Evolutionary conservation across 1,140 invertebrate genomes (phyloP).

Genomic region (Magallana gigas): DNA sequence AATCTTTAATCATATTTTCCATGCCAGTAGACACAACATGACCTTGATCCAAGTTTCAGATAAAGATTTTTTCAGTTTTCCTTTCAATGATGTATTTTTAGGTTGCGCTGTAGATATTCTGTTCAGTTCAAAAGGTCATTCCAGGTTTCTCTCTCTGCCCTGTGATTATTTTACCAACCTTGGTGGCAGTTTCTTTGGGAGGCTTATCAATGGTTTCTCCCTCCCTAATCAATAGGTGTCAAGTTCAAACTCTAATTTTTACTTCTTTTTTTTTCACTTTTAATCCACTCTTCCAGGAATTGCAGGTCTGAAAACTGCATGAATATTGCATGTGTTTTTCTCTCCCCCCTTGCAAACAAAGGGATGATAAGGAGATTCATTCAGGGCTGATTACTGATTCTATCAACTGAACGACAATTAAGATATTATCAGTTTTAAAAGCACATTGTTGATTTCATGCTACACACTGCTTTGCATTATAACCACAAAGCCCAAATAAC

Average conservation of each 20-base stretch:
- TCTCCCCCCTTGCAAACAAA: background rate
- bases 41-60: conserved; percentile 25
- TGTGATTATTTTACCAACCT: background rate
- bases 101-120: conserved; percentile 11
- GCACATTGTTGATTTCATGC: conserved; percentile 37
- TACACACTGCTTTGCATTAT: conserved; percentile 22
- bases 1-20: too few species aligned
- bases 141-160: background rate
- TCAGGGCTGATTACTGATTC: conserved; percentile 11
- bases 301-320: background rate
- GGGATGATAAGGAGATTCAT: conserved; percentile 27
- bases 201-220: conserved; percentile 8
- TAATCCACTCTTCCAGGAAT: background rate
- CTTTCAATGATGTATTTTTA: background rate
- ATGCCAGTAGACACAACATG: background rate
- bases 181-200: too few species aligned
- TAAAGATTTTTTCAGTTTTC: background rate
- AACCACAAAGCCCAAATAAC: conserved; percentile 14
- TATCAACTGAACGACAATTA: conserved; percentile 31
- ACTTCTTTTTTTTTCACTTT: background rate
- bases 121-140: conserved; percentile 20
- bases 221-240: conserved; percentile 24
- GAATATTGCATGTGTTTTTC: conserved; percentile 3
- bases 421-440: conserved; percentile 27
- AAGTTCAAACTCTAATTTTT: background rate